Evolutionary conservation across 2,797 vertebrate genomes (phyloP).

Genomic region (Lutjanus argentimaculatus): DNA sequence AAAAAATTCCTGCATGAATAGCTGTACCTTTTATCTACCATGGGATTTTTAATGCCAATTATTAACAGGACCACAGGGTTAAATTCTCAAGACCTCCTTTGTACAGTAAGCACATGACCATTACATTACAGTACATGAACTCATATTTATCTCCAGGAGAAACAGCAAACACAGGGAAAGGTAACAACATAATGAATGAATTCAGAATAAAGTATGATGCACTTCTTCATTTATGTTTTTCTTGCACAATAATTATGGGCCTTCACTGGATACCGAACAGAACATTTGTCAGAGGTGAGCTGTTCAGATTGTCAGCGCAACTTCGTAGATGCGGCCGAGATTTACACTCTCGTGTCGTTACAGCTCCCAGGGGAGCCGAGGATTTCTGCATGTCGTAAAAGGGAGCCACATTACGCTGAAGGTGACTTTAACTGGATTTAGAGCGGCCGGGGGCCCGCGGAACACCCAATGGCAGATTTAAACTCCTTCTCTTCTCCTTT

Average conservation of each 20-base stretch:
- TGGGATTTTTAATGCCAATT: constrained; percentile 17
- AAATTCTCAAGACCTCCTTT: constrained; percentile 33
- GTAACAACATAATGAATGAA: constrained; percentile 59
- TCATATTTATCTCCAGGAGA: constrained; percentile 29
- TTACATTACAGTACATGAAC: constrained; percentile 39
- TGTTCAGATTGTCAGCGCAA: constrained; percentile 79
- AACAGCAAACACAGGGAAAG: constrained; percentile 31
- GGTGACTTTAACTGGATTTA: constrained; percentile 91
- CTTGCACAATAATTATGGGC: constrained; percentile 78
- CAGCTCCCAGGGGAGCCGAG: constrained; percentile 78
- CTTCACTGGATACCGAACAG: constrained; percentile 69
- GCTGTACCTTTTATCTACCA: neutral
- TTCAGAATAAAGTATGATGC: constrained; percentile 63
- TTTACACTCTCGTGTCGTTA: constrained; percentile 84
- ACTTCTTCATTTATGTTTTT: constrained; percentile 71
- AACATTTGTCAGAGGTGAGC: constrained; percentile 81
- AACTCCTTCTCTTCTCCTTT: constrained; percentile 79
- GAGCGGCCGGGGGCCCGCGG: constrained; percentile 71
- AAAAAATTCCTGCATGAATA: constrained; percentile 14
- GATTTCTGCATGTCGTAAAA: constrained; percentile 87
- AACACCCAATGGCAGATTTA: constrained; percentile 85
- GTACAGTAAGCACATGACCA: constrained; percentile 29
- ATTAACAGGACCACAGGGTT: constrained; percentile 33
- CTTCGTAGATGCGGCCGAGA: constrained; percentile 83
- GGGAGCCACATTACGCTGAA: constrained; percentile 86